Evolutionary conservation across 1,140 invertebrate genomes (phyloP), one percentile per base, ranked within the genome.

Genomic region (Muscidifurax raptorellus): DNA sequence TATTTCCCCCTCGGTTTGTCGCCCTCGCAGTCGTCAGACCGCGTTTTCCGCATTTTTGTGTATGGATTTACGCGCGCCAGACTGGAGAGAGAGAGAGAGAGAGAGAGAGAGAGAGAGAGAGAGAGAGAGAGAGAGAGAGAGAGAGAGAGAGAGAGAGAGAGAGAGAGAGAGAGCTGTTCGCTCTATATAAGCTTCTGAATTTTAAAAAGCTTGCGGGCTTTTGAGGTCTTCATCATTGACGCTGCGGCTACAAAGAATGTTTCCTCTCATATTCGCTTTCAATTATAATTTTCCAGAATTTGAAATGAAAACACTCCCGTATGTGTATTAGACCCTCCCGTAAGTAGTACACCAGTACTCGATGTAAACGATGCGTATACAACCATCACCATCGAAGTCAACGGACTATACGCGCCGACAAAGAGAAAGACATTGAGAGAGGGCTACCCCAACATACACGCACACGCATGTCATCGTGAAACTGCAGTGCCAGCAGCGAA

Each of bases 1-100:
- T 36, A 52, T 82, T 78, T 85, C 47, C 40, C 78, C 52, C 67
- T 59, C 52, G 52, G 78, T 80, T 80, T 67, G 77, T 25, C 64
- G 10, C 25, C 12, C 25, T 44, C 67, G 18, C 27, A 67, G 32
- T 40, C 32, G 71, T 74, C 72, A n/a, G 15, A 15, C 15, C 30
- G 36, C 40, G 36, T 67, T 80, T 80, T 67, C 22, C 78, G 15
- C 78, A 32, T 80, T 67, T 36, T 67, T 32, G 28, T 79, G 18
- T 67, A 67, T 64, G 25, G 44, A 64, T 64, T 64, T 64, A 78
- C 28, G 13, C 40, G 36, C 0, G 47, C 47, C 47, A 47, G 13
- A 10, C 44, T 47, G 13, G 47, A 22, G n/a, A n/a, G n/a, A n/a
- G n/a, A n/a, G n/a, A n/a, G n/a, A n/a, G n/a, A n/a, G n/a, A n/a